Percentiles rank a stretch among this genome's conserved stretches.
phyloP scores from a whole-genome alignment of 2,113 vertebrate genomes.

The Pseudonaja textilis region DNA sequence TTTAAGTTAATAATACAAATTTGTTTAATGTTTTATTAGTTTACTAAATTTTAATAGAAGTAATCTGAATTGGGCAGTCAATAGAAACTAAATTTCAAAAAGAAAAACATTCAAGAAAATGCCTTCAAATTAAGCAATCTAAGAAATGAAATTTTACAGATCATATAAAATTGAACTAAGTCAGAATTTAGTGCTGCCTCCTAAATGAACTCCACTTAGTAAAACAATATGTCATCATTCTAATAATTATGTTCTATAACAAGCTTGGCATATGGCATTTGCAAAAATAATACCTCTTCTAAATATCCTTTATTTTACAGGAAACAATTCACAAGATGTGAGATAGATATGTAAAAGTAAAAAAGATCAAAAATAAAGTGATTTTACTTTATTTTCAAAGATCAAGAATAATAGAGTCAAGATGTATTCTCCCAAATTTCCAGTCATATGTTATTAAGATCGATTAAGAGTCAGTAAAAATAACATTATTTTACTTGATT shows the following conservation, averaged over 20 bases:
- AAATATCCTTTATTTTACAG: neutral
- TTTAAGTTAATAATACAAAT: neutral
- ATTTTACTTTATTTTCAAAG: neutral
- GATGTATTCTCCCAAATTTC: neutral
- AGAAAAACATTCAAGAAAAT: neutral
- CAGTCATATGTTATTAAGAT: neutral
- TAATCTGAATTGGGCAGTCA: neutral
- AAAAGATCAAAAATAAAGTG: neutral
- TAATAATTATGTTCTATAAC: neutral
- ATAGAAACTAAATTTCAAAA: conserved; percentile 1
- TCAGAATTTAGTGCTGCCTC: neutral
- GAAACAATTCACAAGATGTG: neutral
- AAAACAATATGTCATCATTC: neutral
- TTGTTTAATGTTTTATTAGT: neutral
- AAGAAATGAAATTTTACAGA: neutral
- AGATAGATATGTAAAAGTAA: neutral
- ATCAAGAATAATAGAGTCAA: neutral
- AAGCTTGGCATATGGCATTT: neutral
- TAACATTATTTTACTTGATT: neutral
- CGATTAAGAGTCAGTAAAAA: neutral
- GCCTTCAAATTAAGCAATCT: neutral
- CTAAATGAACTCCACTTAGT: neutral
- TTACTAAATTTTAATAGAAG: neutral
- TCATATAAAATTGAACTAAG: neutral
- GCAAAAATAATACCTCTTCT: neutral